Conservation (phyloP, 2,888 invertebrate genomes). For the Drosophila nr. perissopoda region DNA sequence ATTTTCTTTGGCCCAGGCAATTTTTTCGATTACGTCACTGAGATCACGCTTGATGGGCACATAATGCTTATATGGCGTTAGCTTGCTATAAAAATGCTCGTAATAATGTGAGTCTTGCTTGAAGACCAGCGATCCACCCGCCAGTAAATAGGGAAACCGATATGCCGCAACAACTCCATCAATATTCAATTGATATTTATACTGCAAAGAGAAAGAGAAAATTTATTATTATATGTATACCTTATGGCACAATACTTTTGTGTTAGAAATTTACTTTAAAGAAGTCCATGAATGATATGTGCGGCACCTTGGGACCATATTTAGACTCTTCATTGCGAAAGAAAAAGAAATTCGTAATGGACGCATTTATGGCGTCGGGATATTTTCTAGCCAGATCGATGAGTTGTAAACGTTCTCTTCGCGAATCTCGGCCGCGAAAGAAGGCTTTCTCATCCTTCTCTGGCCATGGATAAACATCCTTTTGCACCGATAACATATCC, state of each 20-base stretch:
- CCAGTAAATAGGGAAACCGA: slow-evolving; percentile 95
- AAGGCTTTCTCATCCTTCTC: slow-evolving; percentile 91
- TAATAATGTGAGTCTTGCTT: slow-evolving; percentile 98
- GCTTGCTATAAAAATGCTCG: slow-evolving; percentile 95
- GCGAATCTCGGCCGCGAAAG: slow-evolving; percentile 97
- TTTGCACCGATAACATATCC: slow-evolving; percentile 96
- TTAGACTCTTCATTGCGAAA: slow-evolving; percentile 92
- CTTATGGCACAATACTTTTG: neutral
- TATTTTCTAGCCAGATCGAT: slow-evolving; percentile 90
- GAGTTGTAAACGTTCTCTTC: slow-evolving; percentile 92
- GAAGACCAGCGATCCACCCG: slow-evolving; percentile 93
- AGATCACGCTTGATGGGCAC: slow-evolving; percentile 92
- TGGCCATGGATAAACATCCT: slow-evolving; percentile 89
- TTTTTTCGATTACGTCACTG: slow-evolving; percentile 91
- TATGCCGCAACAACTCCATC: slow-evolving; percentile 99
- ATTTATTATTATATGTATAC: neutral
- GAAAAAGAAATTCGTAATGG: slow-evolving; percentile 98
- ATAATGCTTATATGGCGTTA: slow-evolving; percentile 92
- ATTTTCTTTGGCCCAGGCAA: slow-evolving; percentile 91
- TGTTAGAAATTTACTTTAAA: slow-evolving; percentile 90
- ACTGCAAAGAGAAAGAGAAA: slow-evolving; percentile 86
- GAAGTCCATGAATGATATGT: slow-evolving; percentile 96
- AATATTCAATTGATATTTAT: slow-evolving; percentile 96
- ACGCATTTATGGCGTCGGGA: slow-evolving; percentile 94
- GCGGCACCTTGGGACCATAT: slow-evolving; percentile 94